Evolutionary conservation across 2,888 invertebrate species (phyloP).

Genomic region (Eupithecia insigniata): DNA sequence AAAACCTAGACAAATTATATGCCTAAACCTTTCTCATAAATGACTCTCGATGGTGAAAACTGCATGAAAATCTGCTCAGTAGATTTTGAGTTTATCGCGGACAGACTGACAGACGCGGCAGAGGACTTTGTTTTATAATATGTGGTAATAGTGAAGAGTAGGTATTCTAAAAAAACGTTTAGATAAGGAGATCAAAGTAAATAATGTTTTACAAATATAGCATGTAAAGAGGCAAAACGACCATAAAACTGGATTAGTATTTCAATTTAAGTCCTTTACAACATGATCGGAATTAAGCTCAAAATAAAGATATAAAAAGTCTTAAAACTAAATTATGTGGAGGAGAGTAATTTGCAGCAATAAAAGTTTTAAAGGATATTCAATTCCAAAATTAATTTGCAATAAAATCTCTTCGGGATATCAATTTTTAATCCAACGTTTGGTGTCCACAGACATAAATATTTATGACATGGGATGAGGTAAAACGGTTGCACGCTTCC

Average conservation of each 20-base stretch:
- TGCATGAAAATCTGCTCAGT: no score
- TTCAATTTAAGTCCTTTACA: conserved; percentile 4
- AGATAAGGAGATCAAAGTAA: neutral
- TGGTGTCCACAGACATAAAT: conserved; percentile 9
- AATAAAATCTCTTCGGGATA: conserved; percentile 40
- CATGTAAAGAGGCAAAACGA: neutral
- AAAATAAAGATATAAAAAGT: conserved; percentile 38
- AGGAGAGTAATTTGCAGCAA: conserved; percentile 25
- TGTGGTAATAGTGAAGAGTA: no score
- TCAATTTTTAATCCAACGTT: conserved; percentile 18
- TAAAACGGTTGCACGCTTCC: conserved; percentile 19
- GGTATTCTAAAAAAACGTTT: no score
- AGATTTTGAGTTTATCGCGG: no score
- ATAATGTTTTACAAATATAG: neutral
- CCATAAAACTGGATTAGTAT: conserved; percentile 7
- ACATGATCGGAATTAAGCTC: neutral
- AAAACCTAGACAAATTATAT: no score
- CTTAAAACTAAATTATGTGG: conserved; percentile 23
- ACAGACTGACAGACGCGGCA: no score
- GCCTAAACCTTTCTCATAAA: no score
- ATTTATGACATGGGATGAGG: conserved; percentile 29
- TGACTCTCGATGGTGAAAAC: no score
- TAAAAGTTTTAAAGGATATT: conserved; percentile 32
- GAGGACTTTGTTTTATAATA: no score
- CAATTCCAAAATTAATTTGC: conserved; percentile 33